phyloP scores from a whole-genome alignment of 2,797 vertebrate genomes.

The Brachymystax lenok region DNA sequence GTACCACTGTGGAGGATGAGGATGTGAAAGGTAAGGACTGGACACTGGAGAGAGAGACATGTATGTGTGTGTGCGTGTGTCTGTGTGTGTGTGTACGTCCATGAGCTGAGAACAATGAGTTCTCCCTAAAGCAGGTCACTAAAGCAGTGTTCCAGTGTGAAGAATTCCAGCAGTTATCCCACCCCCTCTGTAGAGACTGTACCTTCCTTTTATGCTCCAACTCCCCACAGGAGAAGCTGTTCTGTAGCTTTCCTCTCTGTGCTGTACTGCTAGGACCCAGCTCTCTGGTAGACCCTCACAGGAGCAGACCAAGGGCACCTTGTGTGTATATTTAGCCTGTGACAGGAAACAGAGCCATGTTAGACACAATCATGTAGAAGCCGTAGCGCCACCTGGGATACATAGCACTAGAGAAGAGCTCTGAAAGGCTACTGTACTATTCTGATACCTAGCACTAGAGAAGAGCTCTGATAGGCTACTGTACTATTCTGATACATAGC shows the following conservation, averaged over 20 bases:
- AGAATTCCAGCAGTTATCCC: neutral
- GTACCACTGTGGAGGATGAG: conserved; percentile 97
- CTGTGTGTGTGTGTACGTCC: neutral
- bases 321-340: conserved; percentile 38
- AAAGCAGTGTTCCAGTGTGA: neutral
- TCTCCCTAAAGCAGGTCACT: neutral
- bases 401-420: neutral
- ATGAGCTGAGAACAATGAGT: neutral
- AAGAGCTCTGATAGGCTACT: no score
- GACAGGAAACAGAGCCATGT: conserved; percentile 25
- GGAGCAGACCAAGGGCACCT: conserved; percentile 42
- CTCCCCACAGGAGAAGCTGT: neutral
- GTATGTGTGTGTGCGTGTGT: no score
- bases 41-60: neutral
- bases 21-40: conserved; percentile 90
- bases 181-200: neutral
- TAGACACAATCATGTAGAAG: neutral
- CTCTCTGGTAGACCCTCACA: neutral
- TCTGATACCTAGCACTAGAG: neutral
- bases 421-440: no score
- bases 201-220: conserved; percentile 2
- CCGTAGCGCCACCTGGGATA: neutral
- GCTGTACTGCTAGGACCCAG: no score
- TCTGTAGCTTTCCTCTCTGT: neutral
- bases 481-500: no score